A percentile compares a stretch with the other conserved stretches of the same genome.
These are phyloP conservation scores for Hofmannophila pseudospretella DNA, from an alignment of 2,888 invertebrate genomes.

Conservation along the genomic window DNA sequence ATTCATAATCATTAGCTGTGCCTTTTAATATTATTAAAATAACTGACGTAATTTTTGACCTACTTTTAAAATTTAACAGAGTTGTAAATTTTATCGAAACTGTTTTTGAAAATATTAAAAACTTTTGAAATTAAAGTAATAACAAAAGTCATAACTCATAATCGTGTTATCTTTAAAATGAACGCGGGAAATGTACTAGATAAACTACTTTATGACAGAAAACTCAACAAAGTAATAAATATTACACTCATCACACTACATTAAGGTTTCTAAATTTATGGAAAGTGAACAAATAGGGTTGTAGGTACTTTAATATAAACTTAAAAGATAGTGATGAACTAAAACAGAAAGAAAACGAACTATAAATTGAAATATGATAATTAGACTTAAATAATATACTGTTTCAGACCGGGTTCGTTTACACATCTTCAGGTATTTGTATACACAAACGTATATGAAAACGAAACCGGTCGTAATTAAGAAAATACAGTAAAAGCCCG, in stretches of 20 bases:
- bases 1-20: constrained; percentile 1
- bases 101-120: neutral
- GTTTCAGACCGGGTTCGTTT: too few species aligned
- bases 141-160: constrained; percentile 10
- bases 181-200: constrained; percentile 7
- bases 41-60: neutral
- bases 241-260: constrained; percentile 14
- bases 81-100: neutral
- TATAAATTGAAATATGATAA: too few species aligned
- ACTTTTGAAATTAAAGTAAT: neutral
- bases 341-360: too few species aligned
- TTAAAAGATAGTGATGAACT: neutral
- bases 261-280: constrained; percentile 25
- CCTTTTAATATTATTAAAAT: constrained; percentile 1
- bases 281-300: constrained; percentile 21
- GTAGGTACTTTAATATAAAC: constrained; percentile 4
- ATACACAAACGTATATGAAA: too few species aligned
- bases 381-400: too few species aligned
- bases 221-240: constrained; percentile 12
- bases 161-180: constrained; percentile 11
- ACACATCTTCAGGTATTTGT: too few species aligned
- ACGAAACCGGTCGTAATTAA: too few species aligned
- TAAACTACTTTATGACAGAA: constrained; percentile 6
- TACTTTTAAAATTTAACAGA: neutral
- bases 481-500: too few species aligned